Percentiles rank a stretch among this genome's conserved stretches.
Evolutionary conservation across 2,797 vertebrate genomes (phyloP).

Genomic region (Ctenochaetus hawaiiensis): DNA sequence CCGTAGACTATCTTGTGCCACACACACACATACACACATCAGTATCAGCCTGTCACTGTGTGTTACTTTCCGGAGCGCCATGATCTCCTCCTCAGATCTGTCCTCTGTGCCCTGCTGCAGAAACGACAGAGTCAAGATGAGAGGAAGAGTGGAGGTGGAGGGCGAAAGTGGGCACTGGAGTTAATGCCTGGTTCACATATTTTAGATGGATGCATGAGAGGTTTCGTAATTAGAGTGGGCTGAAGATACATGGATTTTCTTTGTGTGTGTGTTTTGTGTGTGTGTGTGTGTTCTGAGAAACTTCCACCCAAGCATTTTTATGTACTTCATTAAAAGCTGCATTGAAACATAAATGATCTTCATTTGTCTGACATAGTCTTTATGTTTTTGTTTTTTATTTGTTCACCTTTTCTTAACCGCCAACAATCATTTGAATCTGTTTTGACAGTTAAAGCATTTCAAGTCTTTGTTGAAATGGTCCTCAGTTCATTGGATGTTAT

Average conservation of each 20-base stretch:
- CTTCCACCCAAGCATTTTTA: constrained; percentile 4
- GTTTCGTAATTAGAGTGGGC: constrained; percentile 47
- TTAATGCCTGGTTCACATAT: constrained; percentile 29
- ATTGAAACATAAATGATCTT: constrained; percentile 20
- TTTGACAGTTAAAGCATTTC: not conserved
- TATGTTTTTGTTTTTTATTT: too few species aligned
- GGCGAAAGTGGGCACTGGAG: constrained; percentile 48
- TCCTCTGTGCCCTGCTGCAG: constrained; percentile 7
- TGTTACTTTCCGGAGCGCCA: not conserved
- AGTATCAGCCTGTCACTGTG: not conserved
- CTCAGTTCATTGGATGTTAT: not conserved
- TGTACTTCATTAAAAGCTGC: constrained; percentile 16
- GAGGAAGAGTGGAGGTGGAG: constrained; percentile 38
- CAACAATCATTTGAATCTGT: not conserved
- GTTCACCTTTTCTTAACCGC: not conserved
- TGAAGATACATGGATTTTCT: constrained; percentile 22
- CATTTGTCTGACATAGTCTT: not conserved
- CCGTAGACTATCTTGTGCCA: constrained; percentile 11
- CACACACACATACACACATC: not conserved
- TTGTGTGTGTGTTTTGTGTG: not conserved
- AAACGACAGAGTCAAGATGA: constrained; percentile 19
- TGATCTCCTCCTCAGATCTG: constrained; percentile 9
- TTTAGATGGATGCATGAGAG: constrained; percentile 27
- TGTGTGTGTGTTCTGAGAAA: not conserved
- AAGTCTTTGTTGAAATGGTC: not conserved